Percentiles rank a stretch among this genome's conserved stretches.
Conservation (phyloP, 2,113 vertebrate genomes). For the Pomatostomus ruficeps region DNA sequence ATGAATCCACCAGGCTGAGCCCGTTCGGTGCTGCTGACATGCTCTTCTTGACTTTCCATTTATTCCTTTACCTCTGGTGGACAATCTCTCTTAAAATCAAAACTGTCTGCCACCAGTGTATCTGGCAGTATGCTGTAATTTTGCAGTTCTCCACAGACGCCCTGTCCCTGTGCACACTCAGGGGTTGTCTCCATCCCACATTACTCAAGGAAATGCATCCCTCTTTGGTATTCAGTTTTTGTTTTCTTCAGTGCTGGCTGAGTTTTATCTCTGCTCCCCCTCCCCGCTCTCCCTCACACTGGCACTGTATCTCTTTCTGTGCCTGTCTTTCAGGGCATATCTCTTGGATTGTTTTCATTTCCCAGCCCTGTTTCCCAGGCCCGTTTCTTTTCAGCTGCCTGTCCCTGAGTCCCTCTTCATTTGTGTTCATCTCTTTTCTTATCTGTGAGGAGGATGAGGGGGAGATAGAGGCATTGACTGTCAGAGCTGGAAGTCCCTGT, state of each 20-base stretch:
- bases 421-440: background rate
- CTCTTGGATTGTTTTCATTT: background rate
- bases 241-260: background rate
- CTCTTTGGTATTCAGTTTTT: background rate
- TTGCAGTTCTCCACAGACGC: background rate
- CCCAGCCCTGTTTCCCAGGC: background rate
- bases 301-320: background rate
- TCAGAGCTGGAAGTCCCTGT: background rate
- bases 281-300: accelerated
- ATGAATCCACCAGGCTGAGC: background rate
- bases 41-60: constrained; percentile 36
- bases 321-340: background rate
- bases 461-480: background rate
- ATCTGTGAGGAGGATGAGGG: background rate
- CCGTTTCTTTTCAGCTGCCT: background rate
- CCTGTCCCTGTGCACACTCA: accelerated
- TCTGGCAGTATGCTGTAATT: background rate
- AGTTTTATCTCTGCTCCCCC: constrained; percentile 4
- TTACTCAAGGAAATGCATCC: background rate
- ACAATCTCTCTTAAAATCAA: constrained; percentile 26
- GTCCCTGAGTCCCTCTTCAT: background rate
- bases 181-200: background rate
- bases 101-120: background rate
- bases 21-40: background rate
- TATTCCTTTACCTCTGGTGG: constrained; percentile 43